phyloP scores from a whole-genome alignment of 2,797 vertebrate species.

The Enteromius anoplus region DNA sequence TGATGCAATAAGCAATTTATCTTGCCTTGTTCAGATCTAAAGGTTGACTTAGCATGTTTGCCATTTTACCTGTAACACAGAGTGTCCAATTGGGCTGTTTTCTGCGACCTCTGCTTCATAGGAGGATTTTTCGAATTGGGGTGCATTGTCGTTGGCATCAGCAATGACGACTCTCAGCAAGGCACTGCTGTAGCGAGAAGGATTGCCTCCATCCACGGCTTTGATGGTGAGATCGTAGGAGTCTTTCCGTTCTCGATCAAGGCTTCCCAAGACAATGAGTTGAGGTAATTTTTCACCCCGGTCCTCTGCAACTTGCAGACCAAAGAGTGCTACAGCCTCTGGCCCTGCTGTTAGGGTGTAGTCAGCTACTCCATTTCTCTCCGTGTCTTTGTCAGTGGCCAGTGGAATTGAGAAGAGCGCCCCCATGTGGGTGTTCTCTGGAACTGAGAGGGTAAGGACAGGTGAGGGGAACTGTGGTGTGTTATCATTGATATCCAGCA shows the following conservation, averaged over 20 bases:
- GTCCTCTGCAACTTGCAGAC: constrained; percentile 95
- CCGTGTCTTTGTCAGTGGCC: constrained; percentile 92
- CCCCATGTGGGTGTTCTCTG: constrained; percentile 93
- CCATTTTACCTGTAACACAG: constrained; percentile 90
- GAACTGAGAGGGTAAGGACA: constrained; percentile 93
- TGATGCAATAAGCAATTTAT: constrained; percentile 52
- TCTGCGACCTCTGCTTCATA: constrained; percentile 93
- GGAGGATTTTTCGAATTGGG: constrained; percentile 91
- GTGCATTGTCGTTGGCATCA: constrained; percentile 94
- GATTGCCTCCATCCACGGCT: constrained; percentile 94
- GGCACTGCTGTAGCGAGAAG: constrained; percentile 92
- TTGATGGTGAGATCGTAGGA: constrained; percentile 98
- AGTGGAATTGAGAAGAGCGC: constrained; percentile 90
- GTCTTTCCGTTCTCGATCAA: constrained; percentile 95
- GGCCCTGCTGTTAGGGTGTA: constrained; percentile 90
- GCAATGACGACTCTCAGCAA: constrained; percentile 93
- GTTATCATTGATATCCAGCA: constrained; percentile 98
- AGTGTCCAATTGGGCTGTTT: constrained; percentile 95
- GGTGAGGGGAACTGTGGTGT: constrained; percentile 96
- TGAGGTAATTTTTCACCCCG: constrained; percentile 95
- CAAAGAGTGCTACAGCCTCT: constrained; percentile 91
- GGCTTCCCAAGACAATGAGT: constrained; percentile 93
- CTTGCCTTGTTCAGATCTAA: constrained; percentile 43
- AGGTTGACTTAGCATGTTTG: constrained; percentile 38
- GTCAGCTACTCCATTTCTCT: constrained; percentile 91